phyloP scores from a whole-genome alignment of 2,113 vertebrate genomes.

The Tursiops truncatus region DNA sequence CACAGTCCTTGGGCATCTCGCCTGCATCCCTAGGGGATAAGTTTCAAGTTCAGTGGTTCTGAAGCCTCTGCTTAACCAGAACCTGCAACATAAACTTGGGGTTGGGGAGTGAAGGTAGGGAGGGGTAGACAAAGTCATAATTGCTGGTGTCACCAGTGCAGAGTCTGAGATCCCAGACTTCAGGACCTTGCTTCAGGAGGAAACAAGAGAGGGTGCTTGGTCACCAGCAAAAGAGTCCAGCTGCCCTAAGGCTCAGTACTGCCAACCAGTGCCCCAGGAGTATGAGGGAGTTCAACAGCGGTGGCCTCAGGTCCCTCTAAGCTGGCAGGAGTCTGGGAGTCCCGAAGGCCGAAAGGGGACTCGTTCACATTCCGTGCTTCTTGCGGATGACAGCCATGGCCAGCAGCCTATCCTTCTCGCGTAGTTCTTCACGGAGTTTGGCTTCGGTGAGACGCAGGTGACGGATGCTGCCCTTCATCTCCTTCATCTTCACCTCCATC shows the following conservation, averaged over 20 bases:
- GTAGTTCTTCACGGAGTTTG: slow-evolving; percentile 94
- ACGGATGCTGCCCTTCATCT: slow-evolving; percentile 98
- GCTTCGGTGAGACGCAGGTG: slow-evolving; percentile 94
- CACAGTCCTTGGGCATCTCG: slow-evolving; percentile 35
- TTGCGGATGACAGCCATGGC: slow-evolving; percentile 87
- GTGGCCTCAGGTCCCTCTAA: slow-evolving; percentile 6
- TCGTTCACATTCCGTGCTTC: slow-evolving; percentile 87
- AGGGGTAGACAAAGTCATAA: slow-evolving; percentile 52
- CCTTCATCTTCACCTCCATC: slow-evolving; percentile 99
- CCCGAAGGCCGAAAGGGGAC: not conserved
- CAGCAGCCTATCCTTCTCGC: slow-evolving; percentile 94
- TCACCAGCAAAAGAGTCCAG: slow-evolving; percentile 59
- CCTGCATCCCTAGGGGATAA: slow-evolving; percentile 50
- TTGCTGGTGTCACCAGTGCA: slow-evolving; percentile 65
- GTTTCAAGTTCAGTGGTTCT: slow-evolving; percentile 68
- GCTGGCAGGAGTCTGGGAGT: slow-evolving; percentile 33
- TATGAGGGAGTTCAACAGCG: slow-evolving; percentile 23
- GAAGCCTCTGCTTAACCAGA: slow-evolving; percentile 70
- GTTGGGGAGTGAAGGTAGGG: not conserved
- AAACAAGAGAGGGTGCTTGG: slow-evolving; percentile 46
- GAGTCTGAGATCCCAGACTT: slow-evolving; percentile 38
- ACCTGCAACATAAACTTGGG: slow-evolving; percentile 61
- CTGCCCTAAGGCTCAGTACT: slow-evolving; percentile 66
- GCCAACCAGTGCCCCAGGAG: slow-evolving; percentile 41
- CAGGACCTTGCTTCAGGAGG: slow-evolving; percentile 32